Percentiles rank a stretch among this genome's conserved stretches.
phyloP scores from a whole-genome alignment of 2,797 vertebrate genomes.

The Gadopsis bispinosus region DNA sequence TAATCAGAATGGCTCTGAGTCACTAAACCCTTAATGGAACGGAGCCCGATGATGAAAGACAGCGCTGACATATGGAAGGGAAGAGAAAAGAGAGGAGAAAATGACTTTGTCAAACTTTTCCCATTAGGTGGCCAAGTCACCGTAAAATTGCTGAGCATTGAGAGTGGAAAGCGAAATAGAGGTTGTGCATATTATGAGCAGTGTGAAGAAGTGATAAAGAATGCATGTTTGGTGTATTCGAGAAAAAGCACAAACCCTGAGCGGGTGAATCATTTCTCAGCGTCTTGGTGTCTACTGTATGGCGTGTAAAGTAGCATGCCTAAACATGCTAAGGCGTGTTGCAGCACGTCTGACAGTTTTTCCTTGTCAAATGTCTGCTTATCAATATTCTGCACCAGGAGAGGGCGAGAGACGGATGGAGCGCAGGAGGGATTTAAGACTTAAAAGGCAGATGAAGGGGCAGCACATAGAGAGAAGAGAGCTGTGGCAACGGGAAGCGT shows the following conservation, averaged over 20 bases:
- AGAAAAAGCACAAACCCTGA: background rate
- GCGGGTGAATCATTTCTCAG: background rate
- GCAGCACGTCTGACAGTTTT: conserved; percentile 8
- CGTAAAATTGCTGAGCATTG: conserved; percentile 47
- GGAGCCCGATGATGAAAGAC: conserved; percentile 27
- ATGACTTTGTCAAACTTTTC: conserved; percentile 61
- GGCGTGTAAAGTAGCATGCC: conserved; percentile 31
- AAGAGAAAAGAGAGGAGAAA: conserved; percentile 20
- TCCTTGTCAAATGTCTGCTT: conserved; percentile 38
- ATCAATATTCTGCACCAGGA: conserved; percentile 53
- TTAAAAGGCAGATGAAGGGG: conserved; percentile 59
- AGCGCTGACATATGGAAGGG: conserved; percentile 20
- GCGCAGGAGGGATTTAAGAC: conserved; percentile 41
- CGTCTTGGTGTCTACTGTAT: background rate
- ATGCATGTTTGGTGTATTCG: conserved; percentile 11
- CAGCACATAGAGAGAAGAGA: conserved; percentile 40
- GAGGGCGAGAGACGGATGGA: conserved; percentile 39
- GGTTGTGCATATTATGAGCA: conserved; percentile 11
- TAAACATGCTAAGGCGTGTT: conserved; percentile 45
- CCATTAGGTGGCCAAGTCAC: conserved; percentile 46
- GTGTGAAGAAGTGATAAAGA: background rate
- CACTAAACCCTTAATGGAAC: conserved; percentile 50
- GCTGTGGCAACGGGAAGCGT: conserved; percentile 47
- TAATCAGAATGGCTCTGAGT: conserved; percentile 36
- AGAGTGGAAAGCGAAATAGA: background rate